Conservation (phyloP, 2,113 vertebrate species). For the Eptesicus fuscus region DNA sequence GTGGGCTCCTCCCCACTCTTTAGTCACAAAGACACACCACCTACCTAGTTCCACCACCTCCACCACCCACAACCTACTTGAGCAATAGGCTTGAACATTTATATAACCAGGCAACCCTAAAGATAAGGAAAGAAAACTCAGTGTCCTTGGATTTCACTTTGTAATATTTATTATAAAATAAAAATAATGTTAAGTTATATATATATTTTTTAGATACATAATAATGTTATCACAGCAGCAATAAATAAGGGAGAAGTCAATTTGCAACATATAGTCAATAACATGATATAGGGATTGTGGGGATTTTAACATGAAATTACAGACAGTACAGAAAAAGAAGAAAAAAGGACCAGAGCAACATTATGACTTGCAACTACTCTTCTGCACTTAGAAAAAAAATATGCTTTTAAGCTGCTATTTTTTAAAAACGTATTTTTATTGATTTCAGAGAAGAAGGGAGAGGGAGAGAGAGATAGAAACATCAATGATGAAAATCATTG, state of each 20-base stretch:
- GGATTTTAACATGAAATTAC: neutral
- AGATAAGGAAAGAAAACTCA: neutral
- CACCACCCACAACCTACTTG: neutral
- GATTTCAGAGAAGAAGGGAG: no score
- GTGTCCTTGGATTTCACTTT: neutral
- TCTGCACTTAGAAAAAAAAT: neutral
- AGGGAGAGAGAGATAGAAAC: no score
- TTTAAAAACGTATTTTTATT: neutral
- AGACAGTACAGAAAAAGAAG: neutral
- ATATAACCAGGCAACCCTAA: neutral
- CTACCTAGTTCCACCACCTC: neutral
- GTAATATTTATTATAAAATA: neutral
- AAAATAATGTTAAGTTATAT: neutral
- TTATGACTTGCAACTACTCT: neutral
- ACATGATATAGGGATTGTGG: neutral
- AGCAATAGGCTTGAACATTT: neutral
- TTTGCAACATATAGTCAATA: neutral
- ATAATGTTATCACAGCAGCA: neutral
- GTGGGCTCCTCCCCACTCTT: conserved; percentile 77
- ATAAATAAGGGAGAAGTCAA: neutral
- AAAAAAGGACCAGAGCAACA: neutral
- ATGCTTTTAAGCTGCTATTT: neutral
- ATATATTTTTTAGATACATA: neutral
- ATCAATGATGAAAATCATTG: no score
- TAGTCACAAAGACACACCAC: conserved; percentile 67